Conservation (phyloP, 2,888 invertebrate species). For the Danaus chrysippus region DNA sequence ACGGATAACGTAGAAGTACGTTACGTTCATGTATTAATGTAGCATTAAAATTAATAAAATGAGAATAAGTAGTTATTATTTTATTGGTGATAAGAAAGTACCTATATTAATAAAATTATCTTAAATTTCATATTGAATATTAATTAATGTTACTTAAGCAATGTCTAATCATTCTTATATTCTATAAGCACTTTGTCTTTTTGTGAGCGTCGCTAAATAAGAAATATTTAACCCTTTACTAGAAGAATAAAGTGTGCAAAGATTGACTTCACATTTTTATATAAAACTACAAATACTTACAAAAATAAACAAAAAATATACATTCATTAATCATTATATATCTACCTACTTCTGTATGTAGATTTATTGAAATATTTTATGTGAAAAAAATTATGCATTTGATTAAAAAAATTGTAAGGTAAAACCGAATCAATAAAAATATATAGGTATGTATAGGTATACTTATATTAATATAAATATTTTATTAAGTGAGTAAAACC, state of each 20-base stretch:
- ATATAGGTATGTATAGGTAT: constrained; percentile 8
- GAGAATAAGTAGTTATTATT: background rate
- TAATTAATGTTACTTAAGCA: background rate
- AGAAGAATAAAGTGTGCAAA: constrained; percentile 39
- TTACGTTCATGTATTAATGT: constrained; percentile 8
- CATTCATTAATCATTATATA: constrained; percentile 29
- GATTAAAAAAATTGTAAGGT: too few species aligned
- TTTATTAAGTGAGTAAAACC: background rate
- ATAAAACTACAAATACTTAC: constrained; percentile 50
- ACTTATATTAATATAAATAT: constrained; percentile 10
- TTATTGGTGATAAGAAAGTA: too few species aligned
- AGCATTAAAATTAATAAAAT: constrained; percentile 1
- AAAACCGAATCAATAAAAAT: background rate
- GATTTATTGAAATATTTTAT: background rate
- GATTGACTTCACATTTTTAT: constrained; percentile 44
- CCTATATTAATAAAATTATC: too few species aligned
- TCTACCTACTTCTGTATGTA: background rate
- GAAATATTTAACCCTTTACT: constrained; percentile 53
- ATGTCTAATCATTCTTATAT: background rate
- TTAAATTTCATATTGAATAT: constrained; percentile 4
- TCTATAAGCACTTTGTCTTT: background rate
- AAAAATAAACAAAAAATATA: constrained; percentile 50
- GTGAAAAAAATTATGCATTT: too few species aligned
- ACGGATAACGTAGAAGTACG: constrained; percentile 22
- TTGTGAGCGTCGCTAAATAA: constrained; percentile 51